phyloP scores from a whole-genome alignment of 2,797 vertebrate genomes.

The Vultur gryphus region DNA sequence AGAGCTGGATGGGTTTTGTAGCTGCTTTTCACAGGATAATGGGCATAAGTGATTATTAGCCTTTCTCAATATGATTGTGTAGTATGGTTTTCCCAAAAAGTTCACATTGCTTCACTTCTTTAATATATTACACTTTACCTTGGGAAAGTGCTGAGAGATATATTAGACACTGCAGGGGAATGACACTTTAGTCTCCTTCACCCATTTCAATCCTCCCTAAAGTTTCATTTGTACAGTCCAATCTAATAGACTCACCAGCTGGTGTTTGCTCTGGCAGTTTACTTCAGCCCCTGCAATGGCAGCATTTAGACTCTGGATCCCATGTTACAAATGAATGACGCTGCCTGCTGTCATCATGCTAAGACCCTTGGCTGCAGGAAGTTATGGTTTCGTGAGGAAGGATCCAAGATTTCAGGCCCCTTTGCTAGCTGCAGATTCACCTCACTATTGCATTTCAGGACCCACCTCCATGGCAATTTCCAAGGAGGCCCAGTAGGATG shows the following conservation, averaged over 20 bases:
- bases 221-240: neutral
- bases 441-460: neutral
- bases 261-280: neutral
- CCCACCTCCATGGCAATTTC: neutral
- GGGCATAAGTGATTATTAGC: neutral
- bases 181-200: neutral
- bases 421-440: neutral
- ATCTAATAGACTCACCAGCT: neutral
- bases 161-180: neutral
- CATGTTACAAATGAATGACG: neutral
- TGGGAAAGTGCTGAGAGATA: neutral
- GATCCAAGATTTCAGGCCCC: neutral
- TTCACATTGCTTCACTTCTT: neutral
- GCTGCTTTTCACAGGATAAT: neutral
- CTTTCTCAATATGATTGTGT: neutral
- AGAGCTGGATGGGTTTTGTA: neutral
- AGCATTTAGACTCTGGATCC: neutral
- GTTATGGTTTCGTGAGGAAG: neutral
- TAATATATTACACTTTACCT: neutral
- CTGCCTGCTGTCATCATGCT: accelerated
- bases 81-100: neutral
- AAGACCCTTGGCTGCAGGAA: neutral
- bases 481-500: neutral
- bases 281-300: neutral
- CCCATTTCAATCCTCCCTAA: neutral